Conservation (phyloP, 2,888 invertebrate genomes). For the Apotomis capreana region DNA sequence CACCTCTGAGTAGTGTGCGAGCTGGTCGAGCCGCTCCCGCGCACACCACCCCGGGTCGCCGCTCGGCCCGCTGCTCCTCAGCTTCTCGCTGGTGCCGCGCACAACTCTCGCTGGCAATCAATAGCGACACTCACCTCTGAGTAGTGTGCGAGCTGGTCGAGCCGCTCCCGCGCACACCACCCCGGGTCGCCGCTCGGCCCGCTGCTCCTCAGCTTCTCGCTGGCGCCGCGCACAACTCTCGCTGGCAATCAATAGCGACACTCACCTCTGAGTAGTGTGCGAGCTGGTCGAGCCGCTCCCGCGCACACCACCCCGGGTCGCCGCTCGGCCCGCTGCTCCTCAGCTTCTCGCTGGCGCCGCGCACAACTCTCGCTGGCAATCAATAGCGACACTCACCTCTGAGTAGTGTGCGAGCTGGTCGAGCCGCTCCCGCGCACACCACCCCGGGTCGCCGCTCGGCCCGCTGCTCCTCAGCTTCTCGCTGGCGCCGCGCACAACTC, state of each 20-base stretch:
- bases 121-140: too few species aligned
- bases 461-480: conserved; percentile 40
- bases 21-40: too few species aligned
- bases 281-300: conserved; percentile 80
- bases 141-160: too few species aligned
- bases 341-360: conserved; percentile 42
- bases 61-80: too few species aligned
- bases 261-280: conserved; percentile 85
- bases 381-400: conserved; percentile 74
- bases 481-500: conserved; percentile 41
- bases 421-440: conserved; percentile 77
- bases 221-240: conserved; percentile 29
- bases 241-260: background rate
- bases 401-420: conserved; percentile 84
- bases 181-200: background rate
- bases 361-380: conserved; percentile 38
- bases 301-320: conserved; percentile 69
- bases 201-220: too few species aligned
- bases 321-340: conserved; percentile 40
- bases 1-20: too few species aligned
- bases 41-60: too few species aligned
- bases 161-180: too few species aligned
- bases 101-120: background rate
- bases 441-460: conserved; percentile 57
- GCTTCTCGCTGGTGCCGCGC: conserved; percentile 41